Evolutionary conservation across 2,888 invertebrate species (phyloP), one percentile per base, ranked within the genome.

Genomic region (Melipona bicolor): DNA sequence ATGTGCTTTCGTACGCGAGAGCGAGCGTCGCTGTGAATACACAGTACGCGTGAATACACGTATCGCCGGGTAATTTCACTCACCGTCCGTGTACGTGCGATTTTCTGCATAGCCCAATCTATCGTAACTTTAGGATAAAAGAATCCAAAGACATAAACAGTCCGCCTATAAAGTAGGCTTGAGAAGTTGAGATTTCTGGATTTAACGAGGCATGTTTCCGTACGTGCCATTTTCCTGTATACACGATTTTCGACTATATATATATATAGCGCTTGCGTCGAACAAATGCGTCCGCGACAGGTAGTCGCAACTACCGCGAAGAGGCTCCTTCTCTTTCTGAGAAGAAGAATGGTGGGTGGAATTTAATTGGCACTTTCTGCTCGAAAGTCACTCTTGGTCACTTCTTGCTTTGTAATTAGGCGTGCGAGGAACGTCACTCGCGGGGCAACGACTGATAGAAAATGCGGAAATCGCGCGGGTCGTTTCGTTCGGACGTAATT

Each of bases 1-100:
- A 84, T 84, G 84, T 36, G 72, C n/a, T 68, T 64, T 73, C 69
- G n/a, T 83, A 72, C 69, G 73, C 62, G 72, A n/a, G 43, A 19
- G 21, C 49, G 24, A 27, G 32, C 59, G 72, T 17, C 43, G n/a
- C 56, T 17, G 50, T 9, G 52, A 21, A 17, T 11, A 19, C 71
- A 15, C 2, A 32, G 32, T 32, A 4, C 32, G 4, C 32, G 32
- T 32, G 4, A 32, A 32, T 43, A 11, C 43, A 43, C 21, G 50
- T 50, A 15, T 21, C 49, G 24, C 54, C 15, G 19, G 62, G 73
- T 84, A 78, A 84, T 74, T 83, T 75, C 49, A 61, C 36, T 56
- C 11, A 32, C 24, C 24, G 24, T 74, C 43, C 43, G 43, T 43
- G 43, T 43, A 43, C 43, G 43, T 43, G 43, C 43, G 43, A 43